phyloP scores from a whole-genome alignment of 2,888 invertebrate species.

The Meandrusa payeni region DNA sequence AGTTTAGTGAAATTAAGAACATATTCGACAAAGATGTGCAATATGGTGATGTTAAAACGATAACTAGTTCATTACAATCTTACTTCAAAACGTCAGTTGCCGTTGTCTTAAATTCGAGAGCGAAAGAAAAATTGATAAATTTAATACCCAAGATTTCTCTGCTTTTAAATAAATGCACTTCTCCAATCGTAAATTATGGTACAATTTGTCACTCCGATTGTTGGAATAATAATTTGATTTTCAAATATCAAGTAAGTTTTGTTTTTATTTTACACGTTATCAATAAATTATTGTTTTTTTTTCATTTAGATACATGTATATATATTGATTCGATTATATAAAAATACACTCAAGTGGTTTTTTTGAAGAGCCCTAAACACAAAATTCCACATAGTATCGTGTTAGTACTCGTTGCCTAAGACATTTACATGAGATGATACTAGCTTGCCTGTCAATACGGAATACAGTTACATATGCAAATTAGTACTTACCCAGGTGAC shows the following conservation, averaged over 20 bases:
- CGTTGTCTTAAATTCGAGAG: conserved; percentile 41
- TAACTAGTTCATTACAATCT: conserved; percentile 44
- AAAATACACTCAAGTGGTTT: too few species aligned
- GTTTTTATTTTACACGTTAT: neutral
- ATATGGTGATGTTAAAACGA: conserved; percentile 45
- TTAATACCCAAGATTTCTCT: conserved; percentile 43
- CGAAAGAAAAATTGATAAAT: conserved; percentile 42
- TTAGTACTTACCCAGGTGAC: too few species aligned
- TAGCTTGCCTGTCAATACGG: too few species aligned
- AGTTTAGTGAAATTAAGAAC: conserved; percentile 44
- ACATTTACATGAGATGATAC: too few species aligned
- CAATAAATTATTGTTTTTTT: too few species aligned
- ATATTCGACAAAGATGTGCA: conserved; percentile 48
- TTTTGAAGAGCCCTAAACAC: too few species aligned
- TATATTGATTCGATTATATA: too few species aligned
- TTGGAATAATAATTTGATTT: conserved; percentile 60
- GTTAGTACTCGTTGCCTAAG: too few species aligned
- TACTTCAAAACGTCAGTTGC: conserved; percentile 53
- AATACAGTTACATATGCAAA: too few species aligned
- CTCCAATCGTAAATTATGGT: conserved; percentile 39
- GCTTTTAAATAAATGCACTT: conserved; percentile 48
- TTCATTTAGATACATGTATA: too few species aligned
- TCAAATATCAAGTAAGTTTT: conserved; percentile 48
- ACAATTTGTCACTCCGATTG: conserved; percentile 62
- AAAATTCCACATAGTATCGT: too few species aligned